Evolutionary conservation across 2,888 invertebrate species (phyloP).

Genomic region (Noctua janthe): DNA sequence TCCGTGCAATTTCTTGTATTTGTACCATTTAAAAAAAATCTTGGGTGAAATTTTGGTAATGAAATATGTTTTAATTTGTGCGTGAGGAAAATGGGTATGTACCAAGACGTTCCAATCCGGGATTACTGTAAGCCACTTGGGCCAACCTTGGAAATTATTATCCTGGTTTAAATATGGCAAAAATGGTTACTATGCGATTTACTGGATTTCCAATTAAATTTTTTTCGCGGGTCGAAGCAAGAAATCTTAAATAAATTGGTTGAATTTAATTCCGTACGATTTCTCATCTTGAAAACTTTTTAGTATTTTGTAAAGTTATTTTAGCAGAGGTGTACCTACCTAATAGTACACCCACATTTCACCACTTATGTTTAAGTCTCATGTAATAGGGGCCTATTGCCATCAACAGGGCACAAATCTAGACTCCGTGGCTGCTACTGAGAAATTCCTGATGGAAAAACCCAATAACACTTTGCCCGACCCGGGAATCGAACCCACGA

Average conservation of each 20-base stretch:
- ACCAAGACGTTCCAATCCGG: constrained; percentile 2
- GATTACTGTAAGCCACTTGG: constrained; percentile 40
- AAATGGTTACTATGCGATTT: neutral
- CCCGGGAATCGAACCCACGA: too few relatives aligned
- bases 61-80: constrained; percentile 25
- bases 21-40: neutral
- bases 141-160: constrained; percentile 24
- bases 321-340: too few relatives aligned
- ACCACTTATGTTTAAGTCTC: too few relatives aligned
- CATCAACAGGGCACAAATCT: too few relatives aligned
- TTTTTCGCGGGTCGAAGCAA: neutral
- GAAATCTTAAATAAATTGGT: neutral
- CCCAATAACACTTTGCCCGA: too few relatives aligned
- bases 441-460: too few relatives aligned
- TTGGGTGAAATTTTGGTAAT: constrained; percentile 9
- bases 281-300: neutral
- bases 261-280: neutral
- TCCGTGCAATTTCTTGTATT: neutral
- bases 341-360: too few relatives aligned
- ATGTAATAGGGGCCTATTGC: too few relatives aligned
- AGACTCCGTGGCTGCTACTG: too few relatives aligned
- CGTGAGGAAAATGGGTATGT: neutral
- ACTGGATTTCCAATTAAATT: neutral
- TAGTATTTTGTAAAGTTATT: neutral
- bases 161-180: constrained; percentile 4